Conservation (phyloP, 2,113 vertebrate species). For the Puntigrus tetrazona region DNA sequence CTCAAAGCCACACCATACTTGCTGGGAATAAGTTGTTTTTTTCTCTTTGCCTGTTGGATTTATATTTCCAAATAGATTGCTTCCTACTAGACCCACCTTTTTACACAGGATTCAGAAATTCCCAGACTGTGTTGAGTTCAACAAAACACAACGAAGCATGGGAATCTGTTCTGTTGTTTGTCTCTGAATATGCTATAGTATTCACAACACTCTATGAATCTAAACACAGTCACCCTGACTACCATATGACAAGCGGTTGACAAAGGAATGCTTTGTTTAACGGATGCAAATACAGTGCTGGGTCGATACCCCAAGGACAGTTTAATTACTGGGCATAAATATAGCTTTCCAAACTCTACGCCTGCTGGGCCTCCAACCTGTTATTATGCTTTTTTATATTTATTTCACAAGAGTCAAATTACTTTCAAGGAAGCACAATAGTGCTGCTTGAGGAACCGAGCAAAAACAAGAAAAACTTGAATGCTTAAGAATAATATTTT, state of each 20-base stretch:
- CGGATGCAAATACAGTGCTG: neutral
- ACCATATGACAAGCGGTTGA: slow-evolving; percentile 17
- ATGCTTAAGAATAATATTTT: neutral
- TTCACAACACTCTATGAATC: neutral
- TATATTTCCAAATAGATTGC: neutral
- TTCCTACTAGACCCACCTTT: neutral
- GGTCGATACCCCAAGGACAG: slow-evolving; percentile 8
- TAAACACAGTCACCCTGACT: slow-evolving; percentile 22
- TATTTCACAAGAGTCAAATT: slow-evolving; percentile 24
- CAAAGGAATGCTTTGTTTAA: slow-evolving; percentile 25
- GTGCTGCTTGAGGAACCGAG: neutral
- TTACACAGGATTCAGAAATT: neutral
- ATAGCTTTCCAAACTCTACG: slow-evolving; percentile 5
- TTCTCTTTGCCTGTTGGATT: neutral
- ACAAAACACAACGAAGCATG: neutral
- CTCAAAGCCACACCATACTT: neutral
- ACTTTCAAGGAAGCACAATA: neutral
- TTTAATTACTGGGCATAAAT: slow-evolving; percentile 25
- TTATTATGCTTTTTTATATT: slow-evolving; percentile 29
- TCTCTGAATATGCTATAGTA: neutral
- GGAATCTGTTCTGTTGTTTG: neutral
- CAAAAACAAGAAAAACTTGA: neutral
- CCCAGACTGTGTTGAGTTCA: neutral
- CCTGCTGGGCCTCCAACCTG: slow-evolving; percentile 1
- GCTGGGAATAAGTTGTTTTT: neutral